phyloP scores from a whole-genome alignment of 1,140 invertebrate species.

The Drosophila pseudoananassae region DNA sequence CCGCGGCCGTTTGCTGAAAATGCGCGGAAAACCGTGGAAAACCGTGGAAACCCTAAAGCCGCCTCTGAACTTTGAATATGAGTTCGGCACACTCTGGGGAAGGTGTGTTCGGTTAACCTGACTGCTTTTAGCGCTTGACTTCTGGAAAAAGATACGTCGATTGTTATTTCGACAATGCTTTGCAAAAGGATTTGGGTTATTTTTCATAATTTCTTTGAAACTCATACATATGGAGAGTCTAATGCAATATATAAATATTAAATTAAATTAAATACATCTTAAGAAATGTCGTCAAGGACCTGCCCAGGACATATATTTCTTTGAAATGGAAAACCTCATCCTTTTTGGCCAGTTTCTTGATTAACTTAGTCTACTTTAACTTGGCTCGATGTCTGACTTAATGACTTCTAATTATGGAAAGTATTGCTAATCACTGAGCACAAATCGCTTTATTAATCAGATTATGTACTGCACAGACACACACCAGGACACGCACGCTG shows the following conservation, averaged over 20 bases:
- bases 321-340: neutral
- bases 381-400: slow-evolving; percentile 49
- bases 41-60: slow-evolving; percentile 6
- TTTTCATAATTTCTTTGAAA: neutral
- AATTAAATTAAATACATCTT: too few relatives aligned
- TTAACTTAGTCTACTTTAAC: slow-evolving; percentile 20
- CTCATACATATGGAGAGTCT: too few relatives aligned
- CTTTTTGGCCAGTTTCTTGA: slow-evolving; percentile 9
- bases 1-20: slow-evolving; percentile 13
- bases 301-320: neutral
- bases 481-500: slow-evolving; percentile 1
- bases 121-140: slow-evolving; percentile 1
- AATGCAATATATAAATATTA: too few relatives aligned
- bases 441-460: slow-evolving; percentile 79
- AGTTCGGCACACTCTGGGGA: slow-evolving; percentile 2
- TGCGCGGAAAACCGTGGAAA: neutral
- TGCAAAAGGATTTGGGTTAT: neutral
- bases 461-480: slow-evolving; percentile 50
- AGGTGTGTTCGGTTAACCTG: slow-evolving; percentile 29
- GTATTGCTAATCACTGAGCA: slow-evolving; percentile 74
- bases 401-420: slow-evolving; percentile 72
- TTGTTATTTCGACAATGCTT: neutral
- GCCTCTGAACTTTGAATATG: slow-evolving; percentile 31
- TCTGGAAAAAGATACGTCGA: neutral
- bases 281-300: slow-evolving; percentile 23